Percentiles rank a stretch among this genome's conserved stretches.
phyloP scores from a whole-genome alignment of 2,888 invertebrate genomes.

The Dusona sp. region DNA sequence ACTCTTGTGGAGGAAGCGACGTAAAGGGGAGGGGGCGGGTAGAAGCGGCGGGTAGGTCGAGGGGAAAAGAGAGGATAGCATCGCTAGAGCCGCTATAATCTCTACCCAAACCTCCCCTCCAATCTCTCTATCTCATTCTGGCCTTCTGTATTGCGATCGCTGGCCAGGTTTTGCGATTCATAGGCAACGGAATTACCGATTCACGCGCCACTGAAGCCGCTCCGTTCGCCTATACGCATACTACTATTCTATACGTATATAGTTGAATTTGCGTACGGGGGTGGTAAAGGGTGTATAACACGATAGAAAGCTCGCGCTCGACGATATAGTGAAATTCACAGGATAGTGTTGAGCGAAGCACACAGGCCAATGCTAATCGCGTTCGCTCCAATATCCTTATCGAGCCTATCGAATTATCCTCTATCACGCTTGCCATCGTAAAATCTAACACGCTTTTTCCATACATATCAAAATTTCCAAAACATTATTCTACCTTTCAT shows the following conservation, averaged over 20 bases:
- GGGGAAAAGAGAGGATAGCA: conserved; percentile 81
- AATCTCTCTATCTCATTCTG: conserved; percentile 51
- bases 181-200: conserved; percentile 82
- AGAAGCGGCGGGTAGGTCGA: conserved; percentile 84
- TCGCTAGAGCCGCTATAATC: conserved; percentile 52
- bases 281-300: conserved; percentile 42
- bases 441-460: conserved; percentile 55
- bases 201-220: conserved; percentile 78
- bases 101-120: conserved; percentile 18
- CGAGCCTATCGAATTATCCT: conserved; percentile 71
- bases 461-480: conserved; percentile 33
- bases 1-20: conserved; percentile 74
- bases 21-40: conserved; percentile 86
- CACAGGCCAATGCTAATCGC: conserved; percentile 68
- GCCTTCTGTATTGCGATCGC: conserved; percentile 63
- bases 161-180: conserved; percentile 79
- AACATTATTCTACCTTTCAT: conserved; percentile 30
- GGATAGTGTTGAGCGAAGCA: conserved; percentile 54
- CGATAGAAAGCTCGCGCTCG: conserved; percentile 61
- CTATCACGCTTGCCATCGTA: conserved; percentile 64
- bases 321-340: conserved; percentile 55
- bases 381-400: conserved; percentile 72
- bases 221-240: conserved; percentile 70
- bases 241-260: conserved; percentile 34
- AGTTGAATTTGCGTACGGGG: conserved; percentile 2